Evolutionary conservation across 2,888 invertebrate species (phyloP).

Genomic region (Drymonia ruficornis): DNA sequence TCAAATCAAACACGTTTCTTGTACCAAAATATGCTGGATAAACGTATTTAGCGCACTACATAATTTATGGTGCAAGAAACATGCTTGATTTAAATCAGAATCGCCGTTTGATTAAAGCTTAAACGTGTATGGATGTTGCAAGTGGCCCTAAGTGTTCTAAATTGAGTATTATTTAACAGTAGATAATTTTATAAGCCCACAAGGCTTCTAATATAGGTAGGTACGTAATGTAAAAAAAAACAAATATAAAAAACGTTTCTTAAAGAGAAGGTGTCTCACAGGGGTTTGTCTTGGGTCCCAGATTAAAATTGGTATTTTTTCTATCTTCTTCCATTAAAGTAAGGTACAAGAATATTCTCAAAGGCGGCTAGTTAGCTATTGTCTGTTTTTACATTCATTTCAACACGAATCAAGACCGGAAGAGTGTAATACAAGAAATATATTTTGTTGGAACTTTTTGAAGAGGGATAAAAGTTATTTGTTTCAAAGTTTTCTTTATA

Average conservation of each 20-base stretch:
- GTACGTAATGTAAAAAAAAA: too few species aligned
- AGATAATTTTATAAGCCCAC: too few species aligned
- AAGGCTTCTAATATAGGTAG: too few species aligned
- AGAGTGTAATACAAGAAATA: slow-evolving; percentile 10
- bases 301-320: background rate
- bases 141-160: too few species aligned
- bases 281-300: background rate
- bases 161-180: too few species aligned
- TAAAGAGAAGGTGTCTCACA: background rate
- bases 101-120: too few species aligned
- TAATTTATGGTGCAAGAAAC: too few species aligned
- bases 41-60: too few species aligned
- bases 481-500: background rate
- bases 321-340: background rate
- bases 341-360: background rate
- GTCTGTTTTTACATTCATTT: background rate
- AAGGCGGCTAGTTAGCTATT: background rate
- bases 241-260: background rate
- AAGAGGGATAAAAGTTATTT: background rate
- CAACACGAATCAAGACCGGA: background rate
- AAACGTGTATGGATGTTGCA: too few species aligned
- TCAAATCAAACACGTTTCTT: too few species aligned
- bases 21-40: too few species aligned
- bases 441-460: slow-evolving; percentile 9
- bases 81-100: too few species aligned